Evolutionary conservation across 2,797 vertebrate genomes (phyloP).

Genomic region (Enoplosus armatus): DNA sequence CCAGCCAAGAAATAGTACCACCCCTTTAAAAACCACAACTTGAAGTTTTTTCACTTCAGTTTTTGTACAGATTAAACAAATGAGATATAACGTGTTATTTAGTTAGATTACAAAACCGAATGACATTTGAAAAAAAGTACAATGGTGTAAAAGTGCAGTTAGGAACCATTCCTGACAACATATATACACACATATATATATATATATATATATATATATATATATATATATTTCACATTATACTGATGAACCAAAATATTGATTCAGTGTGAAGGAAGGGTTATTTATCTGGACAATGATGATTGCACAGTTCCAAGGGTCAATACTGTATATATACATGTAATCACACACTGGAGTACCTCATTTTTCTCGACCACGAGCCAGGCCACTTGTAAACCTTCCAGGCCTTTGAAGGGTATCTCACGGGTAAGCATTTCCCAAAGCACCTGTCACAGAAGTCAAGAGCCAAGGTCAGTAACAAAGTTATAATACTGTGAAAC

Average conservation of each 20-base stretch:
- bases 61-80: background rate
- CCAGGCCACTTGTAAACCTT: conserved; percentile 99
- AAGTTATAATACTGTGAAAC: background rate
- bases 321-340: background rate
- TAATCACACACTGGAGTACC: conserved; percentile 80
- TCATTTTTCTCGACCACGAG: conserved; percentile 99
- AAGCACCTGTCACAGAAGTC: conserved; percentile 89
- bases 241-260: background rate
- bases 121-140: background rate
- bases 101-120: background rate
- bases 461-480: conserved; percentile 23
- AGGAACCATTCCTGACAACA: too few species aligned
- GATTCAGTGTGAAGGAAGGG: background rate
- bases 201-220: too few species aligned
- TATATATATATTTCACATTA: background rate
- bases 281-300: background rate
- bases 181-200: too few species aligned
- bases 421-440: conserved; percentile 99
- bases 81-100: background rate
- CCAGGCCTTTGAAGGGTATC: conserved; percentile 98
- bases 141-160: background rate
- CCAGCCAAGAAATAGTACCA: background rate
- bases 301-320: background rate
- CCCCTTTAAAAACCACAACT: background rate
- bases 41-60: background rate